These are phyloP conservation scores for Arbacia lixula DNA, from an alignment of 53 echinoderm and acorn worm genomes.

Conservation along the genomic window DNA sequence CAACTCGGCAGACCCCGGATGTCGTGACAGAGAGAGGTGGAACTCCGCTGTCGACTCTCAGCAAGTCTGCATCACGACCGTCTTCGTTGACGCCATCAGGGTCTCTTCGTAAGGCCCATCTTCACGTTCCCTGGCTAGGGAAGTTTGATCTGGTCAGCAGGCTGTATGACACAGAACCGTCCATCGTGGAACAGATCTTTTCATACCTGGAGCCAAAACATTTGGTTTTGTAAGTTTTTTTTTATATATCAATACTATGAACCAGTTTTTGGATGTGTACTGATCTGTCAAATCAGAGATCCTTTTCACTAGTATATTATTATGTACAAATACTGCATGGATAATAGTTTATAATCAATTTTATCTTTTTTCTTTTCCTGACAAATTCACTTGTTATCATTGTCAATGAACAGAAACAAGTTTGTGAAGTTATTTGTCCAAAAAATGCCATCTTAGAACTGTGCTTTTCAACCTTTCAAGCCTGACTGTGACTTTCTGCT, in stretches of 20 bases:
- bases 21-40: background rate
- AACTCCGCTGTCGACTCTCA: slow-evolving; percentile 14
- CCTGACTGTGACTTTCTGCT: no score
- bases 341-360: no score
- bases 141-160: slow-evolving; percentile 19
- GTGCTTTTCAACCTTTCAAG: no score
- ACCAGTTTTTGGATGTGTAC: background rate
- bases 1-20: slow-evolving; percentile 38
- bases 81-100: background rate
- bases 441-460: no score
- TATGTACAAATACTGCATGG: no score
- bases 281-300: background rate
- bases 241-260: background rate
- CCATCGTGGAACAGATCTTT: slow-evolving; percentile 14
- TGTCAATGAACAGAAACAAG: no score
- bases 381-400: no score
- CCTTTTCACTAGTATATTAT: no score
- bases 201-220: slow-evolving; percentile 19
- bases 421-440: no score
- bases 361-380: no score
- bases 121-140: background rate
- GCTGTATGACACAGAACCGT: background rate
- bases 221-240: slow-evolving; percentile 23
- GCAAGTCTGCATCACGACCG: no score
- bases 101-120: background rate